phyloP scores from a whole-genome alignment of 2,113 vertebrate species.

The Pogona vitticeps region DNA sequence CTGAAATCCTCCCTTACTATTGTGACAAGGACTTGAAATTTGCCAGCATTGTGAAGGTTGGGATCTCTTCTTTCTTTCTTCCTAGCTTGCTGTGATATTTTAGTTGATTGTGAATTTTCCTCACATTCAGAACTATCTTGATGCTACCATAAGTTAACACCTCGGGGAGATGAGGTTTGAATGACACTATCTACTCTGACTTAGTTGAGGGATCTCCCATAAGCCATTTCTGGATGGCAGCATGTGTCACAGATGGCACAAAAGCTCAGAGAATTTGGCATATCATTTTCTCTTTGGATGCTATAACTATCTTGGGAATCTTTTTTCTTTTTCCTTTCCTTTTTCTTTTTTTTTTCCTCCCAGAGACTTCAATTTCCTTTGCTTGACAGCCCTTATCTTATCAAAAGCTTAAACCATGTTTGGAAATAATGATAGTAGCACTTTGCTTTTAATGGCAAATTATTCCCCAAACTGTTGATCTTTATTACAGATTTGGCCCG shows the following conservation, averaged over 20 bases:
- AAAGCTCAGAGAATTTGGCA: conserved; percentile 36
- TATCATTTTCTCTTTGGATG: conserved; percentile 57
- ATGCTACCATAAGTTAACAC: conserved; percentile 20
- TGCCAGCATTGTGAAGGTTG: not conserved
- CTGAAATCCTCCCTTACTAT: not conserved
- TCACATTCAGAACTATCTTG: not conserved
- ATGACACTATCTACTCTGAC: conserved; percentile 51
- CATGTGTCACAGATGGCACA: conserved; percentile 51
- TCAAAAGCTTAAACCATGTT: conserved; percentile 65
- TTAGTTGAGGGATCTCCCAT: conserved; percentile 53
- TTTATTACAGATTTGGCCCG: conserved; percentile 67
- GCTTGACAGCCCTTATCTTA: conserved; percentile 66
- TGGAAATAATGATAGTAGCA: conserved; percentile 60
- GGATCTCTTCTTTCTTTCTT: not conserved
- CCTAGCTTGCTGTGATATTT: not conserved
- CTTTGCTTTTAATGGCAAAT: conserved; percentile 58
- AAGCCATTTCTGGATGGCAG: conserved; percentile 38
- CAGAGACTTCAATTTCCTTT: conserved; percentile 65
- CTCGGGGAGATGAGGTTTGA: conserved; percentile 44
- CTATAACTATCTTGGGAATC: conserved; percentile 58
- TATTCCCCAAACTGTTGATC: conserved; percentile 66
- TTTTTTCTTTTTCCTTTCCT: conserved; percentile 51
- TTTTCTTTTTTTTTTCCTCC: conserved; percentile 37
- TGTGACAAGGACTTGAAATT: not conserved
- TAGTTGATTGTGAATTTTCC: conserved; percentile 6